Evolutionary conservation across 2,113 vertebrate genomes (phyloP).

Genomic region (Semicossyphus pulcher): DNA sequence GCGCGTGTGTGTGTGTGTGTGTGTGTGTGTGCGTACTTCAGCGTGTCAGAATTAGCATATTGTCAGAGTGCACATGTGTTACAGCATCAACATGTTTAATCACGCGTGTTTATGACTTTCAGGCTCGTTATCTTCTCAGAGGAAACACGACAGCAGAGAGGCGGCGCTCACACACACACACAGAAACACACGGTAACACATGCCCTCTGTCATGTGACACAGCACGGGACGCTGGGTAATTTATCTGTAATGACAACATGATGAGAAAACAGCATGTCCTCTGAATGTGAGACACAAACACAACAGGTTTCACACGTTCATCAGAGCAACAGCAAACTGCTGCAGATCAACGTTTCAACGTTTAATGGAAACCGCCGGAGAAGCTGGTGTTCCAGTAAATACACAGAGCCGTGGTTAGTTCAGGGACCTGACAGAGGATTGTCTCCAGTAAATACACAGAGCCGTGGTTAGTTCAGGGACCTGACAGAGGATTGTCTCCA

Average conservation of each 20-base stretch:
- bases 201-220: neutral
- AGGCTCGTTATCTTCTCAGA: neutral
- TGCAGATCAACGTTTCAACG: no score
- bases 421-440: no score
- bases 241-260: neutral
- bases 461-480: no score
- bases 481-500: no score
- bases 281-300: neutral
- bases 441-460: no score
- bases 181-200: neutral
- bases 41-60: neutral
- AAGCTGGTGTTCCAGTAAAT: no score
- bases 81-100: neutral
- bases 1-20: neutral
- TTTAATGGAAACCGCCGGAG: no score
- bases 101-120: neutral
- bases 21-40: no score
- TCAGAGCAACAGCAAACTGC: no score
- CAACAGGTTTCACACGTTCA: no score
- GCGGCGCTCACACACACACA: neutral
- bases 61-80: neutral
- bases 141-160: neutral
- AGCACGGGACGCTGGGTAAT: neutral
- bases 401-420: no score
- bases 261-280: neutral